Evolutionary conservation across 1,140 invertebrate genomes (phyloP), one percentile per base, ranked within the genome.

Genomic region (Dreissena polymorpha): DNA sequence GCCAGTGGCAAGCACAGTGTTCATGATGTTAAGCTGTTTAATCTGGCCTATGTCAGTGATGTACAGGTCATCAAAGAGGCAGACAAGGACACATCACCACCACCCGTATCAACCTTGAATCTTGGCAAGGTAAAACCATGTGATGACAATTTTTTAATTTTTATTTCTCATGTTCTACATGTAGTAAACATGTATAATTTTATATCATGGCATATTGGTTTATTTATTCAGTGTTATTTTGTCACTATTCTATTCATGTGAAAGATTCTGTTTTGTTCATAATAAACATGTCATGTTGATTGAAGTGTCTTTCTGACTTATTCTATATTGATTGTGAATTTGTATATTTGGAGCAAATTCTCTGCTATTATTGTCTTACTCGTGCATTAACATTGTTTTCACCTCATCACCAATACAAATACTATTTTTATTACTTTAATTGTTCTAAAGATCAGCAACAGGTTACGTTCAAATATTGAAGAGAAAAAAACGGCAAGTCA

Each of bases 1-100:
- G 94, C 95, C 49, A 95, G 94, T 90, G 95, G 95, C 80, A 94
- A 95, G 88, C 90, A 95, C 50, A 95, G 95, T 81, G 93, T 96
- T 83, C 96, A 96, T 92, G 97, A 98, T 94, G 95, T 98, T 51
- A 96, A 96, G 92, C 95, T 98, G 93, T 95, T 98, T 75, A 98
- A 98, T 94, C 94, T 98, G 90, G 95, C 96, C 81, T 94, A 96
- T 85, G 97, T 98, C 69, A 97, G 96, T 90, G 97, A 98, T 92
- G 96, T 98, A 64, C 96, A 86, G 51, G 84, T 92, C 39, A 87
- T 90, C 23, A 88, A 90, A 80, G 91, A 97, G 94, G 95, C 94
- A 80, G 95, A 95, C 12, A 94, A 95, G 69, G 71, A 75, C 18
- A 12, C 39, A 6, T 94, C 95, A 25, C 95, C 95, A 60, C 96